Evolutionary conservation across 1,140 invertebrate species (phyloP).

Genomic region (Lepidurus packardi): DNA sequence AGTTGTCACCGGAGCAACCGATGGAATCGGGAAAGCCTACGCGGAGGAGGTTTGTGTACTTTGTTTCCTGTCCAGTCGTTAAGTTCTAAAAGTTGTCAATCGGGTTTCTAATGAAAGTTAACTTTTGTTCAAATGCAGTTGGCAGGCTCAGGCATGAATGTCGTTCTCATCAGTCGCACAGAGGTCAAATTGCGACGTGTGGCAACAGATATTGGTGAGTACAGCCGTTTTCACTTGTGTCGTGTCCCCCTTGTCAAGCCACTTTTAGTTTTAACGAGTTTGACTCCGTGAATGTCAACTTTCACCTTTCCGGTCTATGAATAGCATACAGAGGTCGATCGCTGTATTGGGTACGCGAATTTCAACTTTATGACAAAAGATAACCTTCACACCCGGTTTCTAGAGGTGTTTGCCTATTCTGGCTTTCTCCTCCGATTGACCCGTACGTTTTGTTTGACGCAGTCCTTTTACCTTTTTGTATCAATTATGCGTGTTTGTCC

Average conservation of each 20-base stretch:
- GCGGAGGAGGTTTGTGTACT: conserved; percentile 56
- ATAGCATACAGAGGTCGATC: not conserved
- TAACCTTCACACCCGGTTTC: not conserved
- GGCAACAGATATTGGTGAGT: conserved; percentile 70
- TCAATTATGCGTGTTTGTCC: not conserved
- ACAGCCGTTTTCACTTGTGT: not conserved
- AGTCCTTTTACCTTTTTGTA: not conserved
- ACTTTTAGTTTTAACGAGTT: conserved; percentile 37
- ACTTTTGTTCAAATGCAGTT: conserved; percentile 24
- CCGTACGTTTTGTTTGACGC: not conserved
- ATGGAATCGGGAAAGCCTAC: conserved; percentile 88
- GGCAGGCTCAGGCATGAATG: conserved; percentile 35
- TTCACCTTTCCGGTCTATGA: not conserved
- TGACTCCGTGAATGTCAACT: not conserved
- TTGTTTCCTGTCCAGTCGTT: not conserved
- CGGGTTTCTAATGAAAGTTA: not conserved
- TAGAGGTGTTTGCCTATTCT: not conserved
- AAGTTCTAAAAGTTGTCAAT: conserved; percentile 11
- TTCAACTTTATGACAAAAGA: not conserved
- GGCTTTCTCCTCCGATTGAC: not conserved
- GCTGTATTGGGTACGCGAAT: not conserved
- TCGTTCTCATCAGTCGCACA: conserved; percentile 83
- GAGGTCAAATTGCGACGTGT: conserved; percentile 71
- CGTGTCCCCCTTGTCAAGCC: conserved; percentile 3
- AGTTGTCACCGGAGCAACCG: conserved; percentile 84